Evolutionary conservation across 2,888 invertebrate genomes (phyloP).

Genomic region (Oscheius sp.): DNA sequence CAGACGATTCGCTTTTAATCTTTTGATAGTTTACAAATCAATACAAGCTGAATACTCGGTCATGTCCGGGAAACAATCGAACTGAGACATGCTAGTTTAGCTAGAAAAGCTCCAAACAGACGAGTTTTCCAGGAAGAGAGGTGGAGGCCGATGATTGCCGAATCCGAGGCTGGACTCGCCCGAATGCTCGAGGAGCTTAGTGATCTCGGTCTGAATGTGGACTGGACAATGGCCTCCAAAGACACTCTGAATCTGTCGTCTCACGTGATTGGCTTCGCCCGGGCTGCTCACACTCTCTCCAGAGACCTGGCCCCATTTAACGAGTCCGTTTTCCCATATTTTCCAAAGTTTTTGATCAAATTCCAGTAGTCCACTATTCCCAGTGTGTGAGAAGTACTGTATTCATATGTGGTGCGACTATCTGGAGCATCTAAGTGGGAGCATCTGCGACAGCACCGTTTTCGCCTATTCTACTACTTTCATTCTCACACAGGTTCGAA

Average conservation of each 20-base stretch:
- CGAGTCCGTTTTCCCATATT: constrained; percentile 43
- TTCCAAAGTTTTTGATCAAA: neutral
- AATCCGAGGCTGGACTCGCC: constrained; percentile 81
- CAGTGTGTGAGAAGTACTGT: constrained; percentile 63
- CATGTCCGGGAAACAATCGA: too few relatives aligned
- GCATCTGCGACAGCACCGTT: constrained; percentile 52
- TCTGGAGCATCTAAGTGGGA: constrained; percentile 56
- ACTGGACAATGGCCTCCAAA: constrained; percentile 64
- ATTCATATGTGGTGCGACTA: constrained; percentile 67
- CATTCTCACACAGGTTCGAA: constrained; percentile 53
- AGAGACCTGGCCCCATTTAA: constrained; percentile 64
- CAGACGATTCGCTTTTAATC: neutral
- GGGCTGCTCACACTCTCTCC: constrained; percentile 62
- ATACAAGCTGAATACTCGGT: too few relatives aligned
- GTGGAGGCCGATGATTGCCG: constrained; percentile 86
- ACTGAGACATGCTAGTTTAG: too few relatives aligned
- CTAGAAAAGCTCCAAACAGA: too few relatives aligned
- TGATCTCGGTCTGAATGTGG: constrained; percentile 68
- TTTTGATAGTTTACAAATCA: neutral
- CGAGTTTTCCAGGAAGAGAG: constrained; percentile 81
- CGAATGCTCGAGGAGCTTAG: constrained; percentile 76
- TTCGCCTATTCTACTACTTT: constrained; percentile 67
- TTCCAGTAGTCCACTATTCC: constrained; percentile 54
- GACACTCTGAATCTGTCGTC: constrained; percentile 63
- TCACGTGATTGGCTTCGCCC: constrained; percentile 67